Conservation (phyloP, 2,113 vertebrate genomes). For the Eolophus roseicapilla region DNA sequence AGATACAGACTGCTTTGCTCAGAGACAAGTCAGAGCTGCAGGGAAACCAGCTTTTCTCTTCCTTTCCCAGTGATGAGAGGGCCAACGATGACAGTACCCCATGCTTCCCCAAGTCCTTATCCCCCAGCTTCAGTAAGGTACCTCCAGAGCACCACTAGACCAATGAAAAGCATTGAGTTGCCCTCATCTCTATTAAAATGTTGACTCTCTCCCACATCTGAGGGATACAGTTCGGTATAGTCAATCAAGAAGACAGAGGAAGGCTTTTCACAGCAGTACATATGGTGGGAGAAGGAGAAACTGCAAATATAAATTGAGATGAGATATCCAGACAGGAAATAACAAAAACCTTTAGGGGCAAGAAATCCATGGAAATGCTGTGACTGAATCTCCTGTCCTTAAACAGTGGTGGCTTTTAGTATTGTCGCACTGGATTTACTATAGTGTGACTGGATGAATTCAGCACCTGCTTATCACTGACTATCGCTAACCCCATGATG, state of each 20-base stretch:
- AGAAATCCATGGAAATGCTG: background rate
- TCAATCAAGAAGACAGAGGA: background rate
- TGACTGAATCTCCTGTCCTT: rapidly evolving
- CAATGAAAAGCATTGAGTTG: background rate
- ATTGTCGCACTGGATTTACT: background rate
- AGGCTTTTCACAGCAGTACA: background rate
- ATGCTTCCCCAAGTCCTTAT: background rate
- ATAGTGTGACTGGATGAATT: background rate
- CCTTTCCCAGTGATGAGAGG: background rate
- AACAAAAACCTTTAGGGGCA: background rate
- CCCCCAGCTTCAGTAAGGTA: background rate
- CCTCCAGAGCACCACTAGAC: background rate
- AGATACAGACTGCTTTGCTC: background rate
- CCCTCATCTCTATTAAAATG: background rate
- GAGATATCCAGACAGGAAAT: background rate
- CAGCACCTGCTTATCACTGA: background rate
- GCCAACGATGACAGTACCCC: background rate
- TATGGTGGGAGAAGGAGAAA: background rate
- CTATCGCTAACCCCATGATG: background rate
- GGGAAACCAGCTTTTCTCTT: background rate
- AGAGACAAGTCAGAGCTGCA: background rate
- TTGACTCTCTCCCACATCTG: background rate
- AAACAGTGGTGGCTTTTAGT: background rate
- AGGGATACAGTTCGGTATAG: background rate
- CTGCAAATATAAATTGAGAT: background rate